Base-by-base conservation (phyloP, 2,797 vertebrate genomes). In the Agapornis canus region DNA sequence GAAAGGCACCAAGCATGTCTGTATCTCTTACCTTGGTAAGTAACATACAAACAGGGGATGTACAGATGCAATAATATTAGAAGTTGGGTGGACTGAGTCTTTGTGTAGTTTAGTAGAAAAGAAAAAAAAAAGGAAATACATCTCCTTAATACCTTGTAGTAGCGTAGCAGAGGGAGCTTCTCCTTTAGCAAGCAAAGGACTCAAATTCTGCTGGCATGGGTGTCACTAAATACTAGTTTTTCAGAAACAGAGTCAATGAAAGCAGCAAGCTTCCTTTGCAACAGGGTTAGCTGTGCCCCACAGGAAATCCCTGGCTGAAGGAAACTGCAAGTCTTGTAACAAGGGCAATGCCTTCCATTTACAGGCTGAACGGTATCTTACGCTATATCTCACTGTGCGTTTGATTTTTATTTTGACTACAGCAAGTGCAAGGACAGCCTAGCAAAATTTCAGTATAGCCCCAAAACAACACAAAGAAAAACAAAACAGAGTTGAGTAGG, bases 241-340 rank as follows among this genome's bases (percentile, higher is more conserved):
- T 95, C 77, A 86, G 75, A 94, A 97, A 95, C 85, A 87, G 84
- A 76, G 81, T 89, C 94, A 94, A 91, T 94, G 94, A 96, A 96
- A 94, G 89, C 73, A 96, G 80, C 78, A 61, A 63, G 78, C 76
- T 96, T 94, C 93, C 92, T 92, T 59, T 93, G 81, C 89, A 87
- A 77, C 81, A 96, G 88, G 85, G 95, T 96, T 96, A 96, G 90
- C 86, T 95, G 82, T 83, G 91, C 96, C 95, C 85, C 95, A 96
- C 75, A 97, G 95, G 96, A 96, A 97, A 97, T 90, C 64, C 69
- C 88, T 81, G 35, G 65, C 92, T 64, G 59, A 82, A 94, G 95
- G 90, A 94, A 97, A 93, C 85, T 73, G 77, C 83, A 88, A 75
- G 48, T 75, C 92, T 94, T 64, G 87, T 80, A 86, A 93, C 92